Evolutionary conservation across 2,797 vertebrate genomes (phyloP).

Genomic region (Sebastes jordani): DNA sequence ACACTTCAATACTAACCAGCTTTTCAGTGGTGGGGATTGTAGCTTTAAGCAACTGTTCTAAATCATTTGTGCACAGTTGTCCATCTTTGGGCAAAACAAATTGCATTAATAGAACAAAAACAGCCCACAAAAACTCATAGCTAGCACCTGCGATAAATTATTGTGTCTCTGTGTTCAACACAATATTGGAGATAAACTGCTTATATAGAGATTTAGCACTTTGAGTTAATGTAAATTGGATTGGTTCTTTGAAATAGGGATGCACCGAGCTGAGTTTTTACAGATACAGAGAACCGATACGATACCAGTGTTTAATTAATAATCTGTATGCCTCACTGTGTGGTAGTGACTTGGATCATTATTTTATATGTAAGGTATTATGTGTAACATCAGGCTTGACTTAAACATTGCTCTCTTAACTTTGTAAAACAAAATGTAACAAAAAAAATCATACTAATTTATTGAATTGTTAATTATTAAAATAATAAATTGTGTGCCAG

Average conservation of each 20-base stretch:
- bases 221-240: background rate
- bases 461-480: background rate
- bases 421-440: background rate
- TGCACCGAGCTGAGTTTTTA: background rate
- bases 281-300: background rate
- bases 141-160: conserved; percentile 19
- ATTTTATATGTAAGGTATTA: background rate
- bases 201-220: background rate
- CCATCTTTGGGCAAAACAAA: conserved; percentile 59
- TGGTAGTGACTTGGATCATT: fast-evolving
- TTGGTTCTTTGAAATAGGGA: background rate
- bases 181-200: conserved; percentile 10
- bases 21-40: conserved; percentile 75
- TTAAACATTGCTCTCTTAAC: background rate
- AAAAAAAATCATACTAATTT: background rate
- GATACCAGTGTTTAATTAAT: background rate
- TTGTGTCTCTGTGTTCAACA: background rate
- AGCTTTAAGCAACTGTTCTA: conserved; percentile 75
- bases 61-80: conserved; percentile 67
- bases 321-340: background rate
- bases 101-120: conserved; percentile 59
- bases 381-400: background rate
- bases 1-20: conserved; percentile 86
- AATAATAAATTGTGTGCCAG: background rate
- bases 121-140: conserved; percentile 24